Evolutionary conservation across 64 coral and sea anemone species (phyloP), one percentile per base, ranked within the genome.

Genomic region (Stylophora pistillata): DNA sequence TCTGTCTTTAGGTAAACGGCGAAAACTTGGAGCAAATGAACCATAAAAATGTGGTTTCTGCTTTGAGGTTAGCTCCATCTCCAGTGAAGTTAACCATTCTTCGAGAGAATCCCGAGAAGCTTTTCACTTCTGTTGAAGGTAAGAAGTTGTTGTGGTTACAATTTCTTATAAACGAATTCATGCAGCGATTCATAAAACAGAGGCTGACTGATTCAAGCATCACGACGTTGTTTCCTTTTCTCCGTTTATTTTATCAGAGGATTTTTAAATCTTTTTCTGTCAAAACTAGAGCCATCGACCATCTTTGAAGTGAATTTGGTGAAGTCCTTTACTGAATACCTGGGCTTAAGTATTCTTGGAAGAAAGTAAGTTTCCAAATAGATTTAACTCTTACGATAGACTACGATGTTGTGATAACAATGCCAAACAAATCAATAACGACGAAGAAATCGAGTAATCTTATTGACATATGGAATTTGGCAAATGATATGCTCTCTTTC

Each of bases 81-180:
- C 91, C 91, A 2, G 77, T 69, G 4, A 86, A 56, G 2, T 15
- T 93, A 15, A 60, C 74, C 29, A 81, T 93, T 65, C 31, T 88
- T 2, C 78, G 91, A 25, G 91, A 93, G 26, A 68, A 93, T 13
- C 85, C 91, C 30, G 91, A 93, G 31, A 57, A 66, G 26, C 81
- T 93, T 63, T 93, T 88, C 73, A 93, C 91, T 59, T 81, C 91
- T 9, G 63, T 25, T 63, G 85, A 93, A 88, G 85, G 91, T 93
- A 87, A 74, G 15, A 4, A 28, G 29, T 27, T 79, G 25, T 55
- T 23, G 20, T 14, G 9, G 21, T 41, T 9, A n/a, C 27, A 69
- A 31, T 20, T 5, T 37, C 14, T n/a, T 26, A 37, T 21, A 20
- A 23, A 82, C 11, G 20, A 57, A 82, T 14, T 65, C 25, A 26